Base-by-base conservation (phyloP, 2,113 vertebrate species). In the Clarias macrocephalus region DNA sequence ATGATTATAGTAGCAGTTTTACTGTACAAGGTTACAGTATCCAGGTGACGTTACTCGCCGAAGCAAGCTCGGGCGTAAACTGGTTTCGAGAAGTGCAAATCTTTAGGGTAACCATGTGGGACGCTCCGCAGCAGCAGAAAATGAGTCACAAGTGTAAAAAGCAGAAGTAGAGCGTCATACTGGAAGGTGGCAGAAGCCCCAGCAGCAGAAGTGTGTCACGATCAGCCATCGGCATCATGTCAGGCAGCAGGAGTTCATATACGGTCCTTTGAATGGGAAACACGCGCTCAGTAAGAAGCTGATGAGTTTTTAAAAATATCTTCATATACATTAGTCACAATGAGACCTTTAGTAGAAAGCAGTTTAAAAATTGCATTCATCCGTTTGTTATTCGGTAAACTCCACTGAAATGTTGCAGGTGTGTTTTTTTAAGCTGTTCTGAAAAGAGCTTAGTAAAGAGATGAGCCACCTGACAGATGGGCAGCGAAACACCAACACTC, bases 391-490 rank as follows among this genome's bases (percentile, higher is more conserved):
- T 48, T 60, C 30, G 3, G 30, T 8, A 28, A 81, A 59, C 23
- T 42, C 15, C 37, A 30, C 60, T 63, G 6, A 48, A 33, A 25
- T 33, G 8, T 48, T n/a, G 11, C 59, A 63, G 63, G 48, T 30
- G 63, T 80, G 12, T 80, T 37, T 37, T 70, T 33, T 9, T 68
- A 79, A n/a, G 11, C 56, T 23, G 19, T 28, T 72, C 28, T 82
- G 52, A 62, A 72, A 60, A 65, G 65, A 72, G 54, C 57, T 25
- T 48, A 13, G 57, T n/a, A 59, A 82, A 42, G 15, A 56, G 42
- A 66, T 4, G 10, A 81, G 59, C 33, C 87, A 87, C 82, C 82
- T 90, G 87, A 65, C 89, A 90, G 87, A 88, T 87, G 85, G 73
- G 62, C 66, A 72, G 77, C 83, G 65, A 57, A 57, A 66, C 60